A percentile compares a stretch with the other conserved stretches of the same genome.
These are phyloP conservation scores for Agriotes lineatus DNA, from an alignment of 2,888 invertebrate genomes.

Conservation along the genomic window DNA sequence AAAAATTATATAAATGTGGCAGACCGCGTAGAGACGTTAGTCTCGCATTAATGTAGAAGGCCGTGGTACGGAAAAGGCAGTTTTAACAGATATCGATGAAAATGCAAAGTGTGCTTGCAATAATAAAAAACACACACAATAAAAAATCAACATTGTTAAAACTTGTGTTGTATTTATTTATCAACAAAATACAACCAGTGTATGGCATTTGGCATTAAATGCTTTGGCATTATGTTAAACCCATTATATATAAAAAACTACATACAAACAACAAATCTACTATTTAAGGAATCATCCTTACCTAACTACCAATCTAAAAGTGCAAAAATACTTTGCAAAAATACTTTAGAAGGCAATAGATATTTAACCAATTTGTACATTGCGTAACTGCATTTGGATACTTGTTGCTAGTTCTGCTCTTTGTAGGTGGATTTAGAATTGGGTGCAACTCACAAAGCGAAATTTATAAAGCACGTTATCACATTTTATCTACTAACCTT, in stretches of 20 bases:
- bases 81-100: no score
- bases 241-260: constrained; percentile 54
- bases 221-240: constrained; percentile 66
- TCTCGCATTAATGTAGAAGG: no score
- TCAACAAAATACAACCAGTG: constrained; percentile 61
- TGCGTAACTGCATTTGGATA: constrained; percentile 36
- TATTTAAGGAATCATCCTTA: constrained; percentile 32
- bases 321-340: constrained; percentile 66
- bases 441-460: background rate
- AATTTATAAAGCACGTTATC: no score
- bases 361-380: constrained; percentile 52
- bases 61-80: no score
- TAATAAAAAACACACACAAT: no score
- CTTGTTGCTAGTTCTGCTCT: no score
- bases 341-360: constrained; percentile 59
- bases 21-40: no score
- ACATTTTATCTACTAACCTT: no score
- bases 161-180: constrained; percentile 35
- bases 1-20: no score
- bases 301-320: constrained; percentile 40
- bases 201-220: constrained; percentile 67
- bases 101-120: no score
- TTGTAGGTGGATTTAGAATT: background rate
- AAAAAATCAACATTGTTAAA: no score
- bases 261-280: constrained; percentile 53